Percentiles rank a stretch among this genome's conserved stretches.
Evolutionary conservation across 2,113 vertebrate genomes (phyloP).

Genomic region (Enhydra lutris): DNA sequence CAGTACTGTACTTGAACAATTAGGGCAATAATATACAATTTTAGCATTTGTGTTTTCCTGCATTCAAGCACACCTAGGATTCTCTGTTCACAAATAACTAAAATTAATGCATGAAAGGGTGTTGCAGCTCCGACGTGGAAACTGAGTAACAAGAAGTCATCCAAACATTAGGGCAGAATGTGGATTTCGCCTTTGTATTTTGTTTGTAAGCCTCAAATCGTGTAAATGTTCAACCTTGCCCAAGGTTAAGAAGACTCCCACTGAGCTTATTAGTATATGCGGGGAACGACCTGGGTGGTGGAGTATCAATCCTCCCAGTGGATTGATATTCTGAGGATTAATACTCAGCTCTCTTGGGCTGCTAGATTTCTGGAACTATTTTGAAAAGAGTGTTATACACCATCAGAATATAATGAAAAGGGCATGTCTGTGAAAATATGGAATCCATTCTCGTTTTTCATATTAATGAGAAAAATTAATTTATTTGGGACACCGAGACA

Average conservation of each 20-base stretch:
- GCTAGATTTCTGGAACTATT: background rate
- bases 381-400: background rate
- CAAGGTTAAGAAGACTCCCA: background rate
- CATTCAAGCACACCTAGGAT: background rate
- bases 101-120: background rate
- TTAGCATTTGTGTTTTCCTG: constrained; percentile 14
- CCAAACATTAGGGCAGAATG: background rate
- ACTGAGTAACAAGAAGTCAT: background rate
- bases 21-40: background rate
- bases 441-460: constrained; percentile 13
- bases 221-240: background rate
- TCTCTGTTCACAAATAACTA: background rate
- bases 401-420: background rate
- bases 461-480: constrained; percentile 35
- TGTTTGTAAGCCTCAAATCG: constrained; percentile 36
- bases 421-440: background rate
- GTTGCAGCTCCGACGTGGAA: background rate
- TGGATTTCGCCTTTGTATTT: background rate
- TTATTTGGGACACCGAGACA: background rate
- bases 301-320: background rate
- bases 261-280: background rate
- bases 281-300: background rate
- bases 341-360: background rate
- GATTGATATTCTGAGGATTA: background rate
- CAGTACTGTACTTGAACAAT: background rate